A percentile compares a stretch with the other conserved stretches of the same genome.
phyloP scores from a whole-genome alignment of 2,797 vertebrate genomes.

The Cuculus canorus region DNA sequence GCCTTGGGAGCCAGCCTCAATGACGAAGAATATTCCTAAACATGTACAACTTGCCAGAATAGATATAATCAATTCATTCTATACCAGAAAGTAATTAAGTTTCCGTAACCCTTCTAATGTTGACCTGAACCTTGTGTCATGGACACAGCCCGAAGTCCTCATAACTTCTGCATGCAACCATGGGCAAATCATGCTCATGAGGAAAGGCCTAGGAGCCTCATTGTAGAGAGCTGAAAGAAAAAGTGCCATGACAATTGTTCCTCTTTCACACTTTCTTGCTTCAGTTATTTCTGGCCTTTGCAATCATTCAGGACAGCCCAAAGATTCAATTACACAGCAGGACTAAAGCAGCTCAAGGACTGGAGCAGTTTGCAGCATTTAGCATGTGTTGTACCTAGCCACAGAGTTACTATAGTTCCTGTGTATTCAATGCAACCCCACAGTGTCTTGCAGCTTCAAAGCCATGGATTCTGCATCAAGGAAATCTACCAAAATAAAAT shows the following conservation, averaged over 20 bases:
- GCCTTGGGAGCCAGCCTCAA: not conserved
- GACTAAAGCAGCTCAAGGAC: not conserved
- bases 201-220: fast-evolving
- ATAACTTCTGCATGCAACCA: not conserved
- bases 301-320: not conserved
- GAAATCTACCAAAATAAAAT: not conserved
- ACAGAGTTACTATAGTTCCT: not conserved
- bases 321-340: not conserved
- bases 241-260: not conserved
- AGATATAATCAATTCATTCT: not conserved
- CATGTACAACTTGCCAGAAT: not conserved
- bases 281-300: not conserved
- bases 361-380: not conserved
- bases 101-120: not conserved
- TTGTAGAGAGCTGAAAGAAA: not conserved
- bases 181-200: not conserved
- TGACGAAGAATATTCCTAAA: not conserved
- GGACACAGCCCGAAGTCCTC: not conserved
- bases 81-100: not conserved
- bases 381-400: not conserved
- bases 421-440: not conserved
- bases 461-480: not conserved
- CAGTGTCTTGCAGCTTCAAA: not conserved
- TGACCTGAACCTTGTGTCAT: not conserved
- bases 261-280: not conserved